A percentile compares a stretch with the other conserved stretches of the same genome.
Conservation (phyloP, 2,113 vertebrate genomes). For the Scartelaos histophorus region DNA sequence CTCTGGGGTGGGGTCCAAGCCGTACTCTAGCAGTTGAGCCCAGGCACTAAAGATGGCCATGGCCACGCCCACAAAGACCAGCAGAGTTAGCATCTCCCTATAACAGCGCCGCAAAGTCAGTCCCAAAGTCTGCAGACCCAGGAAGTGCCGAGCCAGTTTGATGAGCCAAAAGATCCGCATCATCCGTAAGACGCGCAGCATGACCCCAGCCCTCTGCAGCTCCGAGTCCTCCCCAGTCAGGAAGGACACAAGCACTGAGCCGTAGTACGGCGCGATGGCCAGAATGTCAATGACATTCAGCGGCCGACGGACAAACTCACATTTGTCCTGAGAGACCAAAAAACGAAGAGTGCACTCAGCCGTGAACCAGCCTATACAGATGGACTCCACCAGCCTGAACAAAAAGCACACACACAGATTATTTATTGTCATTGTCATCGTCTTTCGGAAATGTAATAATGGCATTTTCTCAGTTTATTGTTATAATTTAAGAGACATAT, state of each 20-base stretch:
- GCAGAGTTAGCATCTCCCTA: conserved; percentile 96
- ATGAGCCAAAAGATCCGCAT: conserved; percentile 99
- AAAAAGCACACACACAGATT: not conserved
- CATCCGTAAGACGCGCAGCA: conserved; percentile 90
- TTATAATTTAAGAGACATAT: too few relatives aligned
- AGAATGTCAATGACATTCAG: conserved; percentile 97
- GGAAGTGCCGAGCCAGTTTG: conserved; percentile 95
- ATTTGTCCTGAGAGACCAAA: conserved; percentile 93
- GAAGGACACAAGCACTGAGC: conserved; percentile 88
- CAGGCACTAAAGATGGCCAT: conserved; percentile 97
- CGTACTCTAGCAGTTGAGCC: conserved; percentile 93
- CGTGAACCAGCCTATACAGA: conserved; percentile 98
- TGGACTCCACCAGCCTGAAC: conserved; percentile 91
- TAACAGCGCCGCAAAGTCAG: conserved; percentile 94
- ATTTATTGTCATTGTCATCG: not conserved
- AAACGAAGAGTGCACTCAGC: conserved; percentile 93
- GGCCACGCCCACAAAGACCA: conserved; percentile 93
- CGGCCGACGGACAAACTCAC: conserved; percentile 91
- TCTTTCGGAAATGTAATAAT: not conserved
- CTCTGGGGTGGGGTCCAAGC: conserved; percentile 76
- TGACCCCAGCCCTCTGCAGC: conserved; percentile 93
- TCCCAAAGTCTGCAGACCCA: conserved; percentile 95
- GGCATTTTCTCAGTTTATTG: not conserved
- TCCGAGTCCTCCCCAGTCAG: conserved; percentile 93
- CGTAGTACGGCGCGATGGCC: conserved; percentile 93